A percentile compares a stretch with the other conserved stretches of the same genome.
These are phyloP conservation scores for Mixornis gularis DNA, from an alignment of 2,113 vertebrate species.

Conservation along the genomic window DNA sequence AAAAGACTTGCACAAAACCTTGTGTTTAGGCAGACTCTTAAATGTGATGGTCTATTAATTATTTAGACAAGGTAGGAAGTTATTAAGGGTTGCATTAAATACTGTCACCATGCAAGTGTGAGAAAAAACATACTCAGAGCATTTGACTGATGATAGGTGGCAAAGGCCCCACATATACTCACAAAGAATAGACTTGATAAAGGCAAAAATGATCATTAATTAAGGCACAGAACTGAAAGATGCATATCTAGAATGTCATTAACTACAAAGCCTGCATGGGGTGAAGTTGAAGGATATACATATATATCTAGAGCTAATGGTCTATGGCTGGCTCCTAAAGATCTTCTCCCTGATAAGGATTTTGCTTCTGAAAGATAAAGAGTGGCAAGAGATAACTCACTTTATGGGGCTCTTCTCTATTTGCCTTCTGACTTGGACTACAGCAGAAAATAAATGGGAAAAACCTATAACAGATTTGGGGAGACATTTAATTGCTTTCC, in stretches of 20 bases:
- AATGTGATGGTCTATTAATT: background rate
- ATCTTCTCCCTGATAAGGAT: background rate
- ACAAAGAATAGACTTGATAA: background rate
- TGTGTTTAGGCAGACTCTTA: background rate
- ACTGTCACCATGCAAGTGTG: background rate
- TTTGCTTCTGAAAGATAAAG: conserved; percentile 26
- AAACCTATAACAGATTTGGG: accelerated
- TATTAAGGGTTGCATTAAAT: background rate
- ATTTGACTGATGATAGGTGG: background rate
- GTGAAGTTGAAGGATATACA: background rate
- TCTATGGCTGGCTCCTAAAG: background rate
- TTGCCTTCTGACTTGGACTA: background rate
- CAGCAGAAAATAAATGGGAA: background rate
- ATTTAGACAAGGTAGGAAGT: background rate
- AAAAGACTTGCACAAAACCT: background rate
- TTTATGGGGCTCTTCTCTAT: background rate
- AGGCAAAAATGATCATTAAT: conserved; percentile 11
- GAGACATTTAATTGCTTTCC: background rate
- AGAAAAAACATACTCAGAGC: background rate
- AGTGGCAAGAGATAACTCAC: background rate
- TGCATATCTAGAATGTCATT: conserved; percentile 23
- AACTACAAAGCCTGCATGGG: background rate
- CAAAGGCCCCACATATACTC: background rate
- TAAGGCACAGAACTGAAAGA: conserved; percentile 16
- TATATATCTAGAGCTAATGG: background rate